Percentiles rank a stretch among this genome's conserved stretches.
These are phyloP conservation scores for Bostrychus sinensis DNA, from an alignment of 2,113 vertebrate species.

Conservation along the genomic window DNA sequence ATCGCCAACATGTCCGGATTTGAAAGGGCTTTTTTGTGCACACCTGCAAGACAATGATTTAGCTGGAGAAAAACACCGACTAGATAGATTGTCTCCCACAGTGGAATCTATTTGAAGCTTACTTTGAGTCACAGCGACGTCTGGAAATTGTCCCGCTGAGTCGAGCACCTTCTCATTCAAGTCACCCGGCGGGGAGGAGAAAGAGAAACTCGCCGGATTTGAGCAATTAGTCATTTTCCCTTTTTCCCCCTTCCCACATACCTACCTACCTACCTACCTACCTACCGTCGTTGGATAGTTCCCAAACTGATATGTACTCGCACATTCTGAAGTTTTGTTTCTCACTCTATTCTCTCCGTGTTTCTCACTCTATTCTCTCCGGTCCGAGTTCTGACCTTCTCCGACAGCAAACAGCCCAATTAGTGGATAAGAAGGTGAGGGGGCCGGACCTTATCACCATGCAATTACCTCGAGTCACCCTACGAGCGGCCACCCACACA, in stretches of 20 bases:
- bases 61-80: conserved; percentile 41
- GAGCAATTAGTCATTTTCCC: conserved; percentile 45
- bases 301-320: conserved; percentile 19
- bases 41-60: conserved; percentile 49
- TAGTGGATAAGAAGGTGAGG: conserved; percentile 56
- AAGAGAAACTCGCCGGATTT: conserved; percentile 31
- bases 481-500: conserved; percentile 50
- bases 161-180: conserved; percentile 19
- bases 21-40: conserved; percentile 44
- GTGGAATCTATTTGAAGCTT: conserved; percentile 50
- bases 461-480: conserved; percentile 58
- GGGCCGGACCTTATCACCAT: conserved; percentile 49
- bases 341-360: too few relatives aligned
- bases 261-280: not conserved
- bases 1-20: conserved; percentile 34
- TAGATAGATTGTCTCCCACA: conserved; percentile 46
- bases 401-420: conserved; percentile 64
- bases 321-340: conserved; percentile 13
- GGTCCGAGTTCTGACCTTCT: conserved; percentile 50
- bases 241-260: conserved; percentile 8
- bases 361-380: conserved; percentile 35
- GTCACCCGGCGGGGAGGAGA: conserved; percentile 4
- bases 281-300: not conserved
- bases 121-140: conserved; percentile 38
- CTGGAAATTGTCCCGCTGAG: conserved; percentile 52